These are phyloP conservation scores for Puffinus mauretanicus DNA, from an alignment of 2,113 vertebrate species.

Conservation along the genomic window DNA sequence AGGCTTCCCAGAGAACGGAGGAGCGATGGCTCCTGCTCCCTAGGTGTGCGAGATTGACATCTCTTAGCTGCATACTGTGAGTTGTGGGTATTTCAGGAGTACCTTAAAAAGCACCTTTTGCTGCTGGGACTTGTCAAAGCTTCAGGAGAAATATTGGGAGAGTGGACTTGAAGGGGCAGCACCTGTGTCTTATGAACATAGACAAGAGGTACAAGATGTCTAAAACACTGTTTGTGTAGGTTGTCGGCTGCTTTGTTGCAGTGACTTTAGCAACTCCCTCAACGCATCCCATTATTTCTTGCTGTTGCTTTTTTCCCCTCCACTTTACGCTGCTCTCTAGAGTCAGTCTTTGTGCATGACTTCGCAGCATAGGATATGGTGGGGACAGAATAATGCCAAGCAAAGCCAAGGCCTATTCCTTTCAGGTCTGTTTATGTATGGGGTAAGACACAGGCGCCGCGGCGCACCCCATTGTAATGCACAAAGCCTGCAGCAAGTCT, in stretches of 20 bases:
- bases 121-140: background rate
- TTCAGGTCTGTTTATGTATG: background rate
- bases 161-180: background rate
- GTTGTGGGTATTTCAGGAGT: background rate
- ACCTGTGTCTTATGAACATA: rapidly evolving
- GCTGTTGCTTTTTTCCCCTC: rapidly evolving
- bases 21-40: background rate
- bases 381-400: background rate
- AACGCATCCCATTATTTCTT: background rate
- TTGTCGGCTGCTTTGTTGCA: rapidly evolving
- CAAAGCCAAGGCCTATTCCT: background rate
- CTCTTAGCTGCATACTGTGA: background rate
- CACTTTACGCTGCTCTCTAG: background rate
- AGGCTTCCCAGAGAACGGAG: background rate
- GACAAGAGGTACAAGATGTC: background rate
- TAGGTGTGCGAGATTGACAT: rapidly evolving
- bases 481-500: conserved; percentile 39
- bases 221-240: rapidly evolving
- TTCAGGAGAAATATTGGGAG: background rate
- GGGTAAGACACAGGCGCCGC: background rate
- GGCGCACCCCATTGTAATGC: background rate
- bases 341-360: background rate
- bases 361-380: background rate
- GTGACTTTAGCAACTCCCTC: background rate
- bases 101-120: background rate